Evolutionary conservation across 2,888 invertebrate genomes (phyloP).

Genomic region (Monoplex corrugatus): DNA sequence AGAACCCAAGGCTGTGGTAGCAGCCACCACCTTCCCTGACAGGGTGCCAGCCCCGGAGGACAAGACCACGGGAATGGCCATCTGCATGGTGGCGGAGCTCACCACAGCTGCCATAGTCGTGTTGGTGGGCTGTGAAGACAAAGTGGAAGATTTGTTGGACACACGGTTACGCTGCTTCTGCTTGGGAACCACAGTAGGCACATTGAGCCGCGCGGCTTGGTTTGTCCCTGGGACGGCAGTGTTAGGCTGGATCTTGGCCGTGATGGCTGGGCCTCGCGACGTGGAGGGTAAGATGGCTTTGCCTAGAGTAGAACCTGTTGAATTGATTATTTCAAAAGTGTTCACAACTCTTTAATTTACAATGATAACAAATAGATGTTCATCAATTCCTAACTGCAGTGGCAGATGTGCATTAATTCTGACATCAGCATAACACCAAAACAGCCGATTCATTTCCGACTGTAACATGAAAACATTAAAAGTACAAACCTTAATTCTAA

Average conservation of each 20-base stretch:
- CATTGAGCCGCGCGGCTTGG: slow-evolving; percentile 56
- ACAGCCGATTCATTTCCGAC: too few relatives aligned
- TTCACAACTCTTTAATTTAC: too few relatives aligned
- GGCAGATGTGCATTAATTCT: too few relatives aligned
- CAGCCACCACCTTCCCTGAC: neutral
- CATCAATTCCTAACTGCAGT: too few relatives aligned
- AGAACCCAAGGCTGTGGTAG: neutral
- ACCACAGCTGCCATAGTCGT: neutral
- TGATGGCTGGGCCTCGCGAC: slow-evolving; percentile 63
- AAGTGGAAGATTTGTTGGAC: slow-evolving; percentile 53
- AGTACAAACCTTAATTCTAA: too few relatives aligned
- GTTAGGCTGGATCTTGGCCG: slow-evolving; percentile 73
- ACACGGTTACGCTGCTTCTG: slow-evolving; percentile 41
- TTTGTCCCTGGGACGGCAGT: slow-evolving; percentile 49
- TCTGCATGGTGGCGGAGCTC: slow-evolving; percentile 25
- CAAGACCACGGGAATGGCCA: slow-evolving; percentile 24
- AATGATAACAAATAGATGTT: too few relatives aligned
- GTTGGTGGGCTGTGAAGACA: neutral
- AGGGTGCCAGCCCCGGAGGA: neutral
- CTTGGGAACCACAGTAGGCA: slow-evolving; percentile 39
- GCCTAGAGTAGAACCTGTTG: slow-evolving; percentile 51
- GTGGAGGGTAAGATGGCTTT: slow-evolving; percentile 73
- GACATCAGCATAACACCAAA: too few relatives aligned
- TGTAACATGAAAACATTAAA: too few relatives aligned
- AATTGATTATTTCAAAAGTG: neutral